A percentile compares a stretch with the other conserved stretches of the same genome.
Evolutionary conservation across 2,797 vertebrate species (phyloP).

Genomic region (Sparidentex hasta): DNA sequence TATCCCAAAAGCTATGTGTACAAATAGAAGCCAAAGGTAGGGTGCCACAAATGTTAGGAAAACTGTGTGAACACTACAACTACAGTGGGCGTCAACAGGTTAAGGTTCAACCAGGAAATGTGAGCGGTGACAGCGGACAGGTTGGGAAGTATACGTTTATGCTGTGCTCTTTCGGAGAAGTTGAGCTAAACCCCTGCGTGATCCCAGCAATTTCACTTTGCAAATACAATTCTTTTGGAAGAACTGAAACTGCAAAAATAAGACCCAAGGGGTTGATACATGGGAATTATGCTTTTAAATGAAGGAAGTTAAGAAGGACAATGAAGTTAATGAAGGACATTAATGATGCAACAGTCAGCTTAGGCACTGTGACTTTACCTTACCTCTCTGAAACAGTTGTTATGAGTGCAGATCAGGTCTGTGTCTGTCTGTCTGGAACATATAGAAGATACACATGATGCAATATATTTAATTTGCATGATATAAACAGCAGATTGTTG

Average conservation of each 20-base stretch:
- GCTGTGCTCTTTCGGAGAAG: background rate
- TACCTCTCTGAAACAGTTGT: background rate
- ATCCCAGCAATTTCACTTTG: background rate
- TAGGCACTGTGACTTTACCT: background rate
- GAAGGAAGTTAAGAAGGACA: background rate
- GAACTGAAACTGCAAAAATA: background rate
- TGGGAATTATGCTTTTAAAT: background rate
- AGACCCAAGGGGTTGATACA: background rate
- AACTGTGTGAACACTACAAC: too few species aligned
- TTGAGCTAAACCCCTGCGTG: background rate
- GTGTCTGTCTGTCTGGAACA: background rate
- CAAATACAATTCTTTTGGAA: background rate
- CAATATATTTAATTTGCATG: background rate
- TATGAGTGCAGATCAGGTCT: background rate
- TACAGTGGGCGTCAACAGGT: too few species aligned
- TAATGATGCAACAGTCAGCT: background rate
- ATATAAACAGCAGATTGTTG: background rate
- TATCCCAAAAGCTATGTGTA: too few species aligned
- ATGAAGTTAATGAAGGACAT: too few species aligned
- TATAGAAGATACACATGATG: background rate
- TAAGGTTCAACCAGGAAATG: background rate
- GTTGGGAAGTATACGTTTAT: background rate
- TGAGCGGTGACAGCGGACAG: background rate
- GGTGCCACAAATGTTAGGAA: too few species aligned
- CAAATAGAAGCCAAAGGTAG: background rate